Percentiles rank a stretch among this genome's conserved stretches.
phyloP scores from a whole-genome alignment of 37 sponge, comb jelly and placozoan genomes.

The Eunapius fragilis region DNA sequence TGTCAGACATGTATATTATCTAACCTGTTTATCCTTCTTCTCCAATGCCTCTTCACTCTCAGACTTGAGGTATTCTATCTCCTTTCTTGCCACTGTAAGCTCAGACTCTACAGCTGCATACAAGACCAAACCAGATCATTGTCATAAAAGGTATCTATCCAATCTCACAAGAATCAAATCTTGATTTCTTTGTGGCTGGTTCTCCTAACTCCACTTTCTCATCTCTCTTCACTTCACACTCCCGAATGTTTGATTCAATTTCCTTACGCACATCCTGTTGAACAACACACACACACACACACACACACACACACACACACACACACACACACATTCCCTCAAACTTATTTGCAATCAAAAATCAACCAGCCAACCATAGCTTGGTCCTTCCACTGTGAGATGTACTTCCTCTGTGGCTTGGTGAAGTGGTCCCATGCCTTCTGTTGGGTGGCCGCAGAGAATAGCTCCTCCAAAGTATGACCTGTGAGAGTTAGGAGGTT shows the following conservation, averaged over 20 bases:
- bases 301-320: too few relatives aligned
- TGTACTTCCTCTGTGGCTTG: slow-evolving; percentile 72
- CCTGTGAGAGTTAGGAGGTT: slow-evolving; percentile 25
- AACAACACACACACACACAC: background rate
- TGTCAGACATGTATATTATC: background rate
- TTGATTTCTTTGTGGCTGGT: slow-evolving; percentile 35
- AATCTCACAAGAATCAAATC: slow-evolving; percentile 9
- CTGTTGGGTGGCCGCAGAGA: slow-evolving; percentile 23
- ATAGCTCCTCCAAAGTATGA: slow-evolving; percentile 42
- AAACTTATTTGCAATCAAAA: background rate
- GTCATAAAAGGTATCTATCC: background rate
- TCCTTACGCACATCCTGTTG: slow-evolving; percentile 3
- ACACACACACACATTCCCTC: background rate
- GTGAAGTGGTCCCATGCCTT: slow-evolving; percentile 62
- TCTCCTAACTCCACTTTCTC: background rate
- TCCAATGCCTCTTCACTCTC: slow-evolving; percentile 53
- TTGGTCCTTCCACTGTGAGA: slow-evolving; percentile 68
- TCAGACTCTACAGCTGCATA: background rate
- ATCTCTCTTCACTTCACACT: slow-evolving; percentile 4
- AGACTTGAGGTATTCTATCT: slow-evolving; percentile 59
- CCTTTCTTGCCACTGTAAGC: background rate
- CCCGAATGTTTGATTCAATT: background rate
- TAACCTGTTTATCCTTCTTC: slow-evolving; percentile 59
- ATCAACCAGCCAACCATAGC: slow-evolving; percentile 14
- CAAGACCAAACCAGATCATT: background rate